phyloP scores from a whole-genome alignment of 2,888 invertebrate genomes.

The Lymantria monacha region DNA sequence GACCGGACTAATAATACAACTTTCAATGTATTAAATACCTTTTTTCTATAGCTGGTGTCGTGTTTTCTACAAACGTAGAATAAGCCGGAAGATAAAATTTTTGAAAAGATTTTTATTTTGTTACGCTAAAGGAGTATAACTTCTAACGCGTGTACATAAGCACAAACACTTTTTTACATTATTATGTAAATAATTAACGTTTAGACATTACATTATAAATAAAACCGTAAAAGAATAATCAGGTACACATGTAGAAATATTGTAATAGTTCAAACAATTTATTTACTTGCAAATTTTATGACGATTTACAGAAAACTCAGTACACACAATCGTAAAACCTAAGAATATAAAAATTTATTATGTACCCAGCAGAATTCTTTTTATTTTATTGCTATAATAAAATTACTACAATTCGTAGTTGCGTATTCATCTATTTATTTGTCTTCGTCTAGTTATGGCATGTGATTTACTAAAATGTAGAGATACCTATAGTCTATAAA shows the following conservation, averaged over 20 bases:
- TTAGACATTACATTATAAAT: background rate
- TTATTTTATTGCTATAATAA: conserved; percentile 52
- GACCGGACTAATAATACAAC: too few species aligned
- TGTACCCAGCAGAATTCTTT: conserved; percentile 42
- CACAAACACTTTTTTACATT: too few species aligned
- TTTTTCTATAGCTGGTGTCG: too few species aligned
- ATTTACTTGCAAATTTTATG: conserved; percentile 24
- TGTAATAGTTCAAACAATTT: background rate
- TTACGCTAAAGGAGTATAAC: too few species aligned
- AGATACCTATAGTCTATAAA: too few species aligned
- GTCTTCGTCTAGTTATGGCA: conserved; percentile 19
- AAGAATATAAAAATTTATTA: conserved; percentile 41
- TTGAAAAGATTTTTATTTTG: too few species aligned
- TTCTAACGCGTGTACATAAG: too few species aligned
- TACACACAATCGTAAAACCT: conserved; percentile 43
- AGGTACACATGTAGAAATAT: background rate
- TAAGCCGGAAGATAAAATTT: too few species aligned
- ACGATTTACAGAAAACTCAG: conserved; percentile 31
- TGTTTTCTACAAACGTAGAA: too few species aligned
- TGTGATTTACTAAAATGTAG: background rate
- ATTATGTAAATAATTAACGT: background rate
- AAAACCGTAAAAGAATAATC: background rate
- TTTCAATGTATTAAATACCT: too few species aligned
- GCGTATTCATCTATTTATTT: conserved; percentile 25
- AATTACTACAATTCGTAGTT: conserved; percentile 43